These are phyloP conservation scores for Apteryx owenii DNA, from an alignment of 2,113 vertebrate species.

Conservation along the genomic window DNA sequence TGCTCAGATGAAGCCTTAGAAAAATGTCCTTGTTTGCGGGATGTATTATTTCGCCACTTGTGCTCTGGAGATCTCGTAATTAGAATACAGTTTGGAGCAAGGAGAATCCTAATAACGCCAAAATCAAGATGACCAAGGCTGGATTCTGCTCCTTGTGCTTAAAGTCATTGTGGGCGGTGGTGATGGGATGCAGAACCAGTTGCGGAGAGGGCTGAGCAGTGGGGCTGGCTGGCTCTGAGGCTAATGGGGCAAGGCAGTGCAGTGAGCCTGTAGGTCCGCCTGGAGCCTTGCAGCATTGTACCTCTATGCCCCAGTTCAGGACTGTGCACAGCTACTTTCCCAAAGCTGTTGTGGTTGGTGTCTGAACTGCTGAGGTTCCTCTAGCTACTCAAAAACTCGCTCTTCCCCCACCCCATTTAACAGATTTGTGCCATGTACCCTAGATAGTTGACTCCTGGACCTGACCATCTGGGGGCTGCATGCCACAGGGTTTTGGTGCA, in stretches of 20 bases:
- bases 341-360: too few relatives aligned
- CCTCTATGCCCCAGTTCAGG: background rate
- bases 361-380: too few relatives aligned
- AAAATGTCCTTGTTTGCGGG: background rate
- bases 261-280: background rate
- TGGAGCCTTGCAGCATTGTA: background rate
- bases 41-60: background rate
- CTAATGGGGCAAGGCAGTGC: background rate
- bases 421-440: background rate
- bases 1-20: background rate
- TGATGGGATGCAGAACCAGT: background rate
- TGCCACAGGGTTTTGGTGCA: background rate
- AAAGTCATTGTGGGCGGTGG: accelerated
- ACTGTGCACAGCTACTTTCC: background rate
- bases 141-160: background rate
- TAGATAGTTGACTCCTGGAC: background rate
- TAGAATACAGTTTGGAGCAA: background rate
- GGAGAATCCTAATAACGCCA: background rate
- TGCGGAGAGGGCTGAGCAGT: background rate
- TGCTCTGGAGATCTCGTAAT: background rate
- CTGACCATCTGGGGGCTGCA: background rate
- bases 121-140: background rate
- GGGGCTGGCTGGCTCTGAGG: background rate
- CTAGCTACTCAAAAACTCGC: background rate
- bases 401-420: background rate